Evolutionary conservation across 2,797 vertebrate genomes (phyloP), one percentile per base, ranked within the genome.

Genomic region (Mormyrus hasselquistii): DNA sequence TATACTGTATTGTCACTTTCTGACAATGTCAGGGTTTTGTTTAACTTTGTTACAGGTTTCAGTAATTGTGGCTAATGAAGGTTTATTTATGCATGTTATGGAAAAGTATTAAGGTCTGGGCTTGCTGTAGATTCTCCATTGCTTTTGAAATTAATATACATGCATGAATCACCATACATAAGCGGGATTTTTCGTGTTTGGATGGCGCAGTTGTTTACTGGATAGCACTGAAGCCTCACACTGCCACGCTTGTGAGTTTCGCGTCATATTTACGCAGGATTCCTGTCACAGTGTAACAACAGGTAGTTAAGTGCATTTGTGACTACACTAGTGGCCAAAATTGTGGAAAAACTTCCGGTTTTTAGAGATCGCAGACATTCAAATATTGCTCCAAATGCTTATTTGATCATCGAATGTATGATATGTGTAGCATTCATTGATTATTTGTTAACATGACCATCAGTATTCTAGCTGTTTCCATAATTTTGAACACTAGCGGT

Each of bases 51-150:
- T 25, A 38, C 22, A 52, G 41, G 16, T 73, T 52, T 86, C 49
- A 41, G 53, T 62, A 52, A 59, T 50, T 89, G 53, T 82, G 16
- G 16, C 84, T 65, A 50, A 69, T 85, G 10, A 90, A 79, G 14
- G 79, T 29, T 57, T 76, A 76, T 86, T 88, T 88, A 87, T 49
- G n/a, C 47, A 86, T 62, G 87, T 88, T n/a, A 49, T 22, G 62
- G 4, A 84, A n/a, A 50, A 57, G 34, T 52, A 7, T 90, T 69
- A 89, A 87, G 7, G 57, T 76, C 89, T 91, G 90, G 57, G n/a
- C n/a, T 91, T 92, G 90, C 55, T 91, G 89, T 92, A 89, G 92
- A 88, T 87, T 89, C 88, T 90, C 86, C 91, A 92, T 90, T 93
- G 47, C 44, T 49, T 22, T 25, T 25, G 49, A 86, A 52, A 29